Conservation (phyloP, 2,888 invertebrate genomes). For the Nesidiocoris tenuis region DNA sequence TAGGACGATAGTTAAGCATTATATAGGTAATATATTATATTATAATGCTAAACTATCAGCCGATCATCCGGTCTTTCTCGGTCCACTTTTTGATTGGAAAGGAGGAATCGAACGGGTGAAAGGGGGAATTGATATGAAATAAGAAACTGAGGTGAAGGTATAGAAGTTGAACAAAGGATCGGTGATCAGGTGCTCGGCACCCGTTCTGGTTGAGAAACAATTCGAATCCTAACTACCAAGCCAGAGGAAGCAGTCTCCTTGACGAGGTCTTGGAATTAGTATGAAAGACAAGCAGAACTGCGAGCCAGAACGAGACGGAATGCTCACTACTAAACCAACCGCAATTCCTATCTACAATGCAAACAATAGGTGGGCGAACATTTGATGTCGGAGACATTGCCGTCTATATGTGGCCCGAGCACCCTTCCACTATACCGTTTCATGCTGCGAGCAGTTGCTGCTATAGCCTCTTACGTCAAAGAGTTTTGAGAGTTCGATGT, state of each 20-base stretch:
- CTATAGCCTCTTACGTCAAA: background rate
- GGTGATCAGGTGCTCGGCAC: background rate
- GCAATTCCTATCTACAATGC: constrained; percentile 14
- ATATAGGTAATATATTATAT: too few species aligned
- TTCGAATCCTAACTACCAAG: background rate
- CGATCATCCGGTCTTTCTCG: too few species aligned
- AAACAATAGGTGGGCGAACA: constrained; percentile 41
- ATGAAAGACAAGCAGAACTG: background rate
- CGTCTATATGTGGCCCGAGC: background rate
- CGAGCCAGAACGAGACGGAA: background rate
- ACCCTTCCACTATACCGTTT: background rate
- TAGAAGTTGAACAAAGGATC: background rate
- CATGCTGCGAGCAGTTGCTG: background rate
- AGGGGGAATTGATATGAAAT: too few species aligned
- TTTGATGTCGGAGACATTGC: constrained; percentile 32
- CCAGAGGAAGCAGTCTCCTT: background rate
- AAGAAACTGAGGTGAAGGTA: too few species aligned
- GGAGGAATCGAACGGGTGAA: too few species aligned
- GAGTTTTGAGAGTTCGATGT: background rate
- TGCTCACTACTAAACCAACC: background rate
- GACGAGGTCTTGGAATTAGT: background rate
- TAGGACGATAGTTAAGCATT: too few species aligned
- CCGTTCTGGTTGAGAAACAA: background rate
- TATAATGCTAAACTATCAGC: too few species aligned
- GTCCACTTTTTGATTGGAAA: too few species aligned